Evolutionary conservation across 2,797 vertebrate genomes (phyloP), one percentile per base, ranked within the genome.

Genomic region (Apogon hyalosoma): DNA sequence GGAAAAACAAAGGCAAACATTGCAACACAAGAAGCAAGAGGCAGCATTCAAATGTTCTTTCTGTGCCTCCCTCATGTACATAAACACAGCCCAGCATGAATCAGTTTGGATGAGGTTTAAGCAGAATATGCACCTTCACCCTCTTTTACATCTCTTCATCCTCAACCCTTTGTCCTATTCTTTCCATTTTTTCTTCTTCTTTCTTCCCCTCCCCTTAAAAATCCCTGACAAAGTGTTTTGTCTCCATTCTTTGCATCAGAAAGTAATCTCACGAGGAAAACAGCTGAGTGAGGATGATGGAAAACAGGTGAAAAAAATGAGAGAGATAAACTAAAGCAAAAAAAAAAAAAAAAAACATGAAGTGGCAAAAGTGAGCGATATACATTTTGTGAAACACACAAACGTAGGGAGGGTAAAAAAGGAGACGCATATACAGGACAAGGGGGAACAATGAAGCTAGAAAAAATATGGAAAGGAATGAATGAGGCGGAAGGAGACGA

Each of bases 91-190:
- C 5, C 31, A 33, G 31, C 31, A 33, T 14, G 47, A 42, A 33
- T 62, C 38, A 51, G 59, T 31, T 50, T 28, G 47, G 47, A 50
- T 38, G 31, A 11, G 39, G 33, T 42, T 7, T 12, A 4, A 58
- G 24, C 21, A 9, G 15, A 31, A 9, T 43, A 14, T 47, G 57
- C 57, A 57, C 64, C 69, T 69, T 73, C 79, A 74, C 51, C n/a
- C 46, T 42, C 55, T 49, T 15, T 24, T 13, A 39, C 42, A n/a
- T 43, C 7, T 33, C 14, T 19, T 53, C 53, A 11, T 49, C 42
- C 48, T 24, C 61, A 33, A 42, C 13, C 19, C 31, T 48, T 66
- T 63, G 16, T 48, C 52, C 56, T 3, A 18, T 39, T 66, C 69
- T 11, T 52, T 38, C 40, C 12, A 28, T 51, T 41, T 48, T 42